A percentile compares a stretch with the other conserved stretches of the same genome.
phyloP scores from a whole-genome alignment of 2,797 vertebrate genomes.

The Carapus acus region DNA sequence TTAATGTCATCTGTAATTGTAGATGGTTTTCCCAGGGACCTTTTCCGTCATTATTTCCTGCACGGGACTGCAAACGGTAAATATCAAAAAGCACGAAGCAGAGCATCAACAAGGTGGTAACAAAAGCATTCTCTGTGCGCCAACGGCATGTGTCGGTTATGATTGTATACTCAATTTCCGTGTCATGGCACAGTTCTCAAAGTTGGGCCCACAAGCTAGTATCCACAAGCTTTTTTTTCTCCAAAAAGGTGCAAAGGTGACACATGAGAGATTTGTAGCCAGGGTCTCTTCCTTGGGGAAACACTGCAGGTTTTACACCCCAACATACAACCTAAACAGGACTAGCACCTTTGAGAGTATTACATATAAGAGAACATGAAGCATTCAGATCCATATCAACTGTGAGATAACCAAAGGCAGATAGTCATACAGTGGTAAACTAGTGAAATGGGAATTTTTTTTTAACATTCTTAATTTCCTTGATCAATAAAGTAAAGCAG shows the following conservation, averaged over 20 bases:
- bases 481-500: too few species aligned
- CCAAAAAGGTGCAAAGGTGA: constrained; percentile 43
- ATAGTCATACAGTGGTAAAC: neutral
- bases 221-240: constrained; percentile 49
- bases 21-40: constrained; percentile 35
- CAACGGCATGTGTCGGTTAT: constrained; percentile 22
- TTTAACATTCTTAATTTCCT: too few species aligned
- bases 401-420: neutral
- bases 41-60: constrained; percentile 23
- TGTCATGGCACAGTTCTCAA: constrained; percentile 46
- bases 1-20: constrained; percentile 28
- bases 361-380: constrained; percentile 24
- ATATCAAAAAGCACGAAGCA: too few species aligned
- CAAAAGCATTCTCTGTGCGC: too few species aligned
- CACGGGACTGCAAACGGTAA: neutral
- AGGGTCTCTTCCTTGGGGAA: constrained; percentile 20
- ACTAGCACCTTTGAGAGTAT: constrained; percentile 25
- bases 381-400: constrained; percentile 1
- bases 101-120: too few species aligned
- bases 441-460: too few species aligned
- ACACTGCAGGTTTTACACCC: constrained; percentile 21
- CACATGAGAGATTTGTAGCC: constrained; percentile 38
- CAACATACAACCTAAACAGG: constrained; percentile 13
- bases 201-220: constrained; percentile 42
- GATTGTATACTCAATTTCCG: constrained; percentile 47